Base-by-base conservation (phyloP, 2,113 vertebrate genomes). In the Corythoichthys haematopterus region DNA sequence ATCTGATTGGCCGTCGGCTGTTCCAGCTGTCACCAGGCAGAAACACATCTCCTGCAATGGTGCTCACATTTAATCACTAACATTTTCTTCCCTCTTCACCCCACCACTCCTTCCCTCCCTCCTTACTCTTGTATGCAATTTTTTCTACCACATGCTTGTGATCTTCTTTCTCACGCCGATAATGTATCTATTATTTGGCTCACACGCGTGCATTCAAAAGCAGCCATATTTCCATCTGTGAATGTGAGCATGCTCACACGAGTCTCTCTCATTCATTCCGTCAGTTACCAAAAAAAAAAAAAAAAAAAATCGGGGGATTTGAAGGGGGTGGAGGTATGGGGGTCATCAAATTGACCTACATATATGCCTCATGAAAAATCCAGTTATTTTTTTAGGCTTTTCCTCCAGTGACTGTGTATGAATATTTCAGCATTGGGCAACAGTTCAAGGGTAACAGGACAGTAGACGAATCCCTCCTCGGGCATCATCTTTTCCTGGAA, bases 1-100 rank as follows among this genome's bases (percentile, higher is more conserved):
- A 75, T 87, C 78, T 84, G 84, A 91, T 92, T 91, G 90, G 91
- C 80, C 77, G 56, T 40, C 68, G 60, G 77, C 77, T 81, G 62
- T 60, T 90, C 87, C 88, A 90, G 86, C 90, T 92, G 91, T 92
- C 90, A 91, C 91, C 84, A 91, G 91, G 91, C 91, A 92, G 90
- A 92, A 57, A 92, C 80, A 82, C 84, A 84, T 87, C 86, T 85
- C 73, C 82, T 84, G 86, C 84, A 81, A 82, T 78, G 75, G 73
- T 75, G 69, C 86, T 86, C 77, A 82, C 80, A 81, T 85, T 89
- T 91, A 86, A 90, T 89, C 89, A 80, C 79, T 77, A 84, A 89
- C 35, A 80, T 80, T 78, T 52, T 78, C 28, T 3, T 67, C 33
- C 33, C 20, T 48, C 16, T 48, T 50, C 12, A 57, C 45, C n/a